These are phyloP conservation scores for Drosophila prostipennis DNA, from an alignment of 2,888 invertebrate species.

Conservation along the genomic window DNA sequence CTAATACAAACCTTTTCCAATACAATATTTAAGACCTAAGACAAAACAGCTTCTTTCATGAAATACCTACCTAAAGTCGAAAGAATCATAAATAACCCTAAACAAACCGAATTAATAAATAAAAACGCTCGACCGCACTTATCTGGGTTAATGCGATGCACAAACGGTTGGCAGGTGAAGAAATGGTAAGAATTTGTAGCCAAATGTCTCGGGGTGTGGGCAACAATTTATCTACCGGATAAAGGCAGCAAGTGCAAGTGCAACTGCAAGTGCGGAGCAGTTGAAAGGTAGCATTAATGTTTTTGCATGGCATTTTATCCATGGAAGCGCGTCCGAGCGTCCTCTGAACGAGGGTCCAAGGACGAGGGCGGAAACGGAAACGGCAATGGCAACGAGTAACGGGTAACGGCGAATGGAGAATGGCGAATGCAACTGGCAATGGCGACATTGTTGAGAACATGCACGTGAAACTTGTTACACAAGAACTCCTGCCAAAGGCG, in stretches of 20 bases:
- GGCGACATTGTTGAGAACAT: constrained; percentile 77
- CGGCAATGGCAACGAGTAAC: constrained; percentile 4
- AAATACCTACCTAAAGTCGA: too few species aligned
- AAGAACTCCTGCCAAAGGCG: constrained; percentile 39
- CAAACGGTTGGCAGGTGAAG: constrained; percentile 64
- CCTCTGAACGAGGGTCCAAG: constrained; percentile 13
- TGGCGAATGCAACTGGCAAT: constrained; percentile 17
- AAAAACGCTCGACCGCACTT: constrained; percentile 36
- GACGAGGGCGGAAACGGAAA: constrained; percentile 58
- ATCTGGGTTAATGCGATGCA: constrained; percentile 63
- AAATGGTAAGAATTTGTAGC: constrained; percentile 52
- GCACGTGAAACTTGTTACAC: constrained; percentile 77
- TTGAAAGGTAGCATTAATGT: constrained; percentile 60
- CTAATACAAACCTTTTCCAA: too few species aligned
- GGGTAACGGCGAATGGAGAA: too few species aligned
- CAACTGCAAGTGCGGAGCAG: constrained; percentile 22
- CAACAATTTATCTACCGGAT: constrained; percentile 53
- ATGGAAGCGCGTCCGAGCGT: constrained; percentile 53
- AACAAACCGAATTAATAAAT: constrained; percentile 5
- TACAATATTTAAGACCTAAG: too few species aligned
- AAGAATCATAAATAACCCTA: neutral
- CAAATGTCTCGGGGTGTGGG: constrained; percentile 32
- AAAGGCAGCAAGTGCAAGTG: constrained; percentile 29
- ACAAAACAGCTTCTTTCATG: too few species aligned
- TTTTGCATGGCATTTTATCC: constrained; percentile 47